These are phyloP conservation scores for Apoderus coryli DNA, from an alignment of 2,888 invertebrate genomes.

Conservation along the genomic window DNA sequence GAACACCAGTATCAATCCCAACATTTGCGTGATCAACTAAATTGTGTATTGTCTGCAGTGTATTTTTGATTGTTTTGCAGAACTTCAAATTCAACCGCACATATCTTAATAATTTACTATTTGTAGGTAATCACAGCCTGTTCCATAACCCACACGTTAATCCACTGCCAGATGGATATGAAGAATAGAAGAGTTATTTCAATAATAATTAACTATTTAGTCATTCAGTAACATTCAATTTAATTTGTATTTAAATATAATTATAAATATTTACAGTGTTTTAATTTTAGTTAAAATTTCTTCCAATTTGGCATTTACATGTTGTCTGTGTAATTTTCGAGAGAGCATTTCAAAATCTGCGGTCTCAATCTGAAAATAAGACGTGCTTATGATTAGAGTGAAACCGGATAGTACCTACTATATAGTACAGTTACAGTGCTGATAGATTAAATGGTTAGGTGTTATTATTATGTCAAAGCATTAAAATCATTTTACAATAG, in stretches of 20 bases:
- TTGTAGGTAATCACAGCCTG: conserved; percentile 62
- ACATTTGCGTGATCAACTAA: no score
- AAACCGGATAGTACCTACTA: no score
- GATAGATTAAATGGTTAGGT: no score
- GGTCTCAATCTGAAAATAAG: conserved; percentile 44
- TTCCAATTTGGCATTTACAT: conserved; percentile 35
- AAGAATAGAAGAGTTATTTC: conserved; percentile 33
- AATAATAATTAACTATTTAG: neutral
- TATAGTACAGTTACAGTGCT: no score
- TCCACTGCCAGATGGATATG: conserved; percentile 70
- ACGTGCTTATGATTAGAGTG: no score
- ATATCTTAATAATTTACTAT: no score
- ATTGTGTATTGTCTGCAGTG: no score
- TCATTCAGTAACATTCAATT: neutral
- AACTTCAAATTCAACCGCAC: no score
- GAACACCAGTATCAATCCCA: no score
- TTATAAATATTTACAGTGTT: conserved; percentile 19
- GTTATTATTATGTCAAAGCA: no score
- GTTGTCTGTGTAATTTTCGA: conserved; percentile 38
- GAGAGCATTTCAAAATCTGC: conserved; percentile 54
- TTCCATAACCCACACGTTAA: conserved; percentile 79
- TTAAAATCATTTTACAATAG: no score
- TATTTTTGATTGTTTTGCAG: no score
- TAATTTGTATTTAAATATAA: conserved; percentile 1
- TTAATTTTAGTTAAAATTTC: conserved; percentile 37